Percentiles rank a stretch among this genome's conserved stretches.
Evolutionary conservation across 2,888 invertebrate genomes (phyloP).

Genomic region (Baccha elongata): DNA sequence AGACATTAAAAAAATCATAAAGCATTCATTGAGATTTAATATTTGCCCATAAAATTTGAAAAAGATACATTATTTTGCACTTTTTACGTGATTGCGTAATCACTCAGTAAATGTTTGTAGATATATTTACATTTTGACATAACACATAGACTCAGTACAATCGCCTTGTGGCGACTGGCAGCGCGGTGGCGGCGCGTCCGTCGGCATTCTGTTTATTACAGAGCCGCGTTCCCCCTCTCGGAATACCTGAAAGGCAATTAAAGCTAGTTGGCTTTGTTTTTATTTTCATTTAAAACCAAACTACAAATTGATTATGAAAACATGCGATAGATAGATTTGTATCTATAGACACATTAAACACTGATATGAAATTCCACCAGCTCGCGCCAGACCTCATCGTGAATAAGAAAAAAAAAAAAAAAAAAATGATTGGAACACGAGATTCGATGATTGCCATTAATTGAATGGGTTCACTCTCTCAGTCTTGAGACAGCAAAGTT

Average conservation of each 20-base stretch:
- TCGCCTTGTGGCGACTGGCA: slow-evolving; percentile 14
- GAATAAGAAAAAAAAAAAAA: slow-evolving; percentile 26
- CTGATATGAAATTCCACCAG: slow-evolving; percentile 31
- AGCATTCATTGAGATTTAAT: slow-evolving; percentile 26
- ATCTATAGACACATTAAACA: slow-evolving; percentile 1
- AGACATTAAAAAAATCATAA: slow-evolving; percentile 7
- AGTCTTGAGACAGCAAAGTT: slow-evolving; percentile 40
- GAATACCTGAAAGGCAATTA: slow-evolving; percentile 53
- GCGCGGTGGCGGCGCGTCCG: background rate
- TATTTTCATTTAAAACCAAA: slow-evolving; percentile 22
- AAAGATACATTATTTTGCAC: slow-evolving; percentile 30
- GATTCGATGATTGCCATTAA: slow-evolving; percentile 69
- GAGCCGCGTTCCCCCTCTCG: background rate
- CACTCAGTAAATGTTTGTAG: slow-evolving; percentile 7
- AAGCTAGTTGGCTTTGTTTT: slow-evolving; percentile 33
- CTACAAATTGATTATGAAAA: slow-evolving; percentile 60
- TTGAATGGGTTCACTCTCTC: slow-evolving; percentile 57
- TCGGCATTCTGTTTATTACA: slow-evolving; percentile 48
- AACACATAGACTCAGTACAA: slow-evolving; percentile 19
- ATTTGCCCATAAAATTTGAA: slow-evolving; percentile 52
- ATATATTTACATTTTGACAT: slow-evolving; percentile 33
- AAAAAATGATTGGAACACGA: slow-evolving; percentile 61
- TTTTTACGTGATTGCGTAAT: slow-evolving; percentile 51
- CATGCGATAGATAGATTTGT: slow-evolving; percentile 46
- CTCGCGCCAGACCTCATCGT: slow-evolving; percentile 5